Base-by-base conservation (phyloP, 2,797 vertebrate species). In the Anas bernieri region DNA sequence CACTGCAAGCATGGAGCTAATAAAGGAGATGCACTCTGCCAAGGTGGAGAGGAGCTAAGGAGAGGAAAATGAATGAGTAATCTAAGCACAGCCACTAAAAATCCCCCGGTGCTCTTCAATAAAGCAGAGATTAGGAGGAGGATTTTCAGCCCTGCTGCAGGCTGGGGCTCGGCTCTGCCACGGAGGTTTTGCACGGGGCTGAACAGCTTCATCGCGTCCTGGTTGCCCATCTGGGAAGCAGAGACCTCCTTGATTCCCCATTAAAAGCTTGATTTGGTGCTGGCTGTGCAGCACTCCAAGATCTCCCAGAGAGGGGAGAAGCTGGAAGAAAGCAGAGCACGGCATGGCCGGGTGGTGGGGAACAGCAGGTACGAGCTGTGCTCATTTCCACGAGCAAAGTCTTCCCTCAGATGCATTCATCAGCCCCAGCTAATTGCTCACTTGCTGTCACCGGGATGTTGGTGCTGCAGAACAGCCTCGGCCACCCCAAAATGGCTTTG, bases 271-370 rank as follows among this genome's bases (percentile, higher is more conserved):
- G 4, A 66, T 90, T 86, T 56, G 6, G 16, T 22, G 66, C 11
- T 64, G 61, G 33, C 28, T 83, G 33, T 55, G 74, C 61, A 80
- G 41, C 25, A 23, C 26, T 72, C 3, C 28, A 80, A 52, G 73
- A 23, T 43, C 26, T 74, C 28, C 28, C 0, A 7, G n/a, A n/a
- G 59, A 1, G 2, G 22, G 41, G 23, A 41, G 64, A 81, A 23
- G 69, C 50, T 30, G 0, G 0, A 23, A 58, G 31, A 73, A 86
- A 17, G 56, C 86, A 67, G n/a, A 66, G 13, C 2, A 0, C 0
- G 0, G n/a, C 20, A 9, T 2, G 0, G 31, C 0, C 0, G 35
- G 43, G 17, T 9, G 33, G 6, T 33, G 54, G 23, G 54, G 46
- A 78, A 2, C 8, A 12, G 5, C n/a, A 37, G 70, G 31, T 14